Percentiles rank a stretch among this genome's conserved stretches.
Conservation (phyloP, 2,888 invertebrate species). For the Uloborus plumipes region DNA sequence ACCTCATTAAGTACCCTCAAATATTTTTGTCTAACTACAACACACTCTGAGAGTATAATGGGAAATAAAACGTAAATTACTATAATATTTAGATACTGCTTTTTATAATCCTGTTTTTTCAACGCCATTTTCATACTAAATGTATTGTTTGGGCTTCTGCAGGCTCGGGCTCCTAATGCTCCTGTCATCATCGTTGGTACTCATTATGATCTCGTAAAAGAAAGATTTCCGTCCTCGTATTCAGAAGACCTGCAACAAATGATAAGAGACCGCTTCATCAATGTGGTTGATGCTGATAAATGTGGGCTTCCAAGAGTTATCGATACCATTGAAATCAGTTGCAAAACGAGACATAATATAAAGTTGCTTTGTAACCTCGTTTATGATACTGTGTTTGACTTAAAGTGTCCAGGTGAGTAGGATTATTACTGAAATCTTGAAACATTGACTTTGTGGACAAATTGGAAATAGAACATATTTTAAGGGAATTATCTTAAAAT, state of each 20-base stretch:
- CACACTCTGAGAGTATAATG: too few species aligned
- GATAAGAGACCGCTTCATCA: slow-evolving; percentile 88
- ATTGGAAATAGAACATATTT: too few species aligned
- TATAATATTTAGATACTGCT: too few species aligned
- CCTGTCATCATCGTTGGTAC: slow-evolving; percentile 97
- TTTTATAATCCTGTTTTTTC: too few species aligned
- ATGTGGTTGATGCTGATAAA: slow-evolving; percentile 95
- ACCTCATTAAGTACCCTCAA: too few species aligned
- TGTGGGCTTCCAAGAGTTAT: slow-evolving; percentile 92
- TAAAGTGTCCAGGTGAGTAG: slow-evolving; percentile 84
- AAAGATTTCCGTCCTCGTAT: slow-evolving; percentile 75
- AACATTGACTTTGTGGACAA: too few species aligned
- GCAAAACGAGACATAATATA: slow-evolving; percentile 90
- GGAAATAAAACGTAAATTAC: too few species aligned
- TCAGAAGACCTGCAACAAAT: slow-evolving; percentile 88
- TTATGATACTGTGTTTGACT: slow-evolving; percentile 92
- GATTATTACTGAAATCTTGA: slow-evolving; percentile 24
- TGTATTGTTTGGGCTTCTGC: slow-evolving; percentile 68
- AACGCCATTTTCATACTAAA: too few species aligned
- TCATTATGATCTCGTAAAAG: slow-evolving; percentile 89
- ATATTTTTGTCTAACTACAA: too few species aligned
- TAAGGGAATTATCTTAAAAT: too few species aligned
- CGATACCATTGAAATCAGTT: slow-evolving; percentile 92
- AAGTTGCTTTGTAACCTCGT: slow-evolving; percentile 90
- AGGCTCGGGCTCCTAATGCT: slow-evolving; percentile 94